Evolutionary conservation across 2,888 invertebrate genomes (phyloP).

Genomic region (Pseudococcus viburni): DNA sequence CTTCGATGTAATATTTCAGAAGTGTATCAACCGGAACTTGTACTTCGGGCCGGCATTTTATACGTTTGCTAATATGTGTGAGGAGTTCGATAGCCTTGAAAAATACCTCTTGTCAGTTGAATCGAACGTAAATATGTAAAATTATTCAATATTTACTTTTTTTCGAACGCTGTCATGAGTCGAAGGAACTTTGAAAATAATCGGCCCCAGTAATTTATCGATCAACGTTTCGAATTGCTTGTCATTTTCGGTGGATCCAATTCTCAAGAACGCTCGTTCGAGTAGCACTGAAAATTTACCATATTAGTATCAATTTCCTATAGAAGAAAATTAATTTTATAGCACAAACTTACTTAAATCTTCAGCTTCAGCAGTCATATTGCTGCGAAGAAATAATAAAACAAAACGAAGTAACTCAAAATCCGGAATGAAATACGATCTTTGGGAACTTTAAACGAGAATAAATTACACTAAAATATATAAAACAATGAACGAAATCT

Average conservation of each 20-base stretch:
- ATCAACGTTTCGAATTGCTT: slow-evolving; percentile 88
- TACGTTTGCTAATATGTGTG: slow-evolving; percentile 90
- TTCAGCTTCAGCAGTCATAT: slow-evolving; percentile 43
- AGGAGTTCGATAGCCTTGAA: slow-evolving; percentile 90
- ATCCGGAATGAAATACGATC: neutral
- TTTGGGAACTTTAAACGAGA: neutral
- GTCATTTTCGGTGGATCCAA: slow-evolving; percentile 91
- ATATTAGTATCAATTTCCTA: neutral
- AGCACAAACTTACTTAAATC: slow-evolving; percentile 8
- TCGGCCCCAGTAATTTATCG: slow-evolving; percentile 87
- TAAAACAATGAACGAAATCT: neutral
- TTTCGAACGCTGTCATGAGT: slow-evolving; percentile 85
- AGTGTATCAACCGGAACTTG: slow-evolving; percentile 89
- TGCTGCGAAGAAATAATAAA: neutral
- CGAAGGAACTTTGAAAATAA: slow-evolving; percentile 90
- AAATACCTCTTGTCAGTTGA: slow-evolving; percentile 63
- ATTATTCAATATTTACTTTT: slow-evolving; percentile 73
- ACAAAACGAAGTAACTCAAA: neutral
- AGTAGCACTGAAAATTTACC: slow-evolving; percentile 80
- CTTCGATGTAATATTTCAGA: slow-evolving; percentile 46
- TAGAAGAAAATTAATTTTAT: neutral
- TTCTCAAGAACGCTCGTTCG: slow-evolving; percentile 89
- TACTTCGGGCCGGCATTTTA: slow-evolving; percentile 87
- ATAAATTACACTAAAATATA: neutral
- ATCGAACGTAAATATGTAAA: neutral